A percentile compares a stretch with the other conserved stretches of the same genome.
Evolutionary conservation across 2,113 vertebrate genomes (phyloP).

Genomic region (Oncorhynchus tshawytscha): DNA sequence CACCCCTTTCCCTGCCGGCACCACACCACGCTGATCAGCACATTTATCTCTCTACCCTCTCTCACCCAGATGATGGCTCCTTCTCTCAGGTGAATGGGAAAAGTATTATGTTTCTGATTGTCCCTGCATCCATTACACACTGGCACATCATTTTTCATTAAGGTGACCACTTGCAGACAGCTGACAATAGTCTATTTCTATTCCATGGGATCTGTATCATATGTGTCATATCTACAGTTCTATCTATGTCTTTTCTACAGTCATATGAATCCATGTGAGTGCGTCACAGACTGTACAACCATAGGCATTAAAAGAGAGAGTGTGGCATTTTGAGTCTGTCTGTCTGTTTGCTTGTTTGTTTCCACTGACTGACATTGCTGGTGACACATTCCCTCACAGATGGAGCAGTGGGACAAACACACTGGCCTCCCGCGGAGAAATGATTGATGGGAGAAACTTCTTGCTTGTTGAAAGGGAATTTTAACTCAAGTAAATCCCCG

Average conservation of each 20-base stretch:
- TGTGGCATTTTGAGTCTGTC: not conserved
- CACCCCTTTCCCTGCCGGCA: slow-evolving; percentile 3
- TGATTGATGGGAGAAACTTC: slow-evolving; percentile 34
- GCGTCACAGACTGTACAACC: too few species aligned
- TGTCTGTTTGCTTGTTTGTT: not conserved
- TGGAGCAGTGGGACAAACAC: slow-evolving; percentile 21
- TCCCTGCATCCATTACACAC: not conserved
- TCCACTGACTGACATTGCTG: slow-evolving; percentile 24
- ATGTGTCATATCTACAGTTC: too few species aligned
- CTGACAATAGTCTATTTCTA: not conserved
- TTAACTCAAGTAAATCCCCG: slow-evolving; percentile 25
- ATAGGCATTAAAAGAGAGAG: not conserved
- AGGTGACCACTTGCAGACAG: not conserved
- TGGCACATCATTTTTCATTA: not conserved
- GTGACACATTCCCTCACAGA: slow-evolving; percentile 36
- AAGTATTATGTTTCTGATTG: not conserved
- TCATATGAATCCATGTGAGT: too few species aligned
- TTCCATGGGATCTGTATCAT: too few species aligned
- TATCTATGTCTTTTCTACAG: too few species aligned
- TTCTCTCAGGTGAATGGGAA: not conserved
- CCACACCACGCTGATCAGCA: not conserved
- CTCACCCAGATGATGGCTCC: not conserved
- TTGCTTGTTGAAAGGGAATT: slow-evolving; percentile 20
- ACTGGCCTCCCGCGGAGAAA: slow-evolving; percentile 11
- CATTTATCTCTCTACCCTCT: not conserved